These are phyloP conservation scores for Lytechinus pictus DNA, from an alignment of 35 echinoderm and acorn worm species.

Conservation along the genomic window DNA sequence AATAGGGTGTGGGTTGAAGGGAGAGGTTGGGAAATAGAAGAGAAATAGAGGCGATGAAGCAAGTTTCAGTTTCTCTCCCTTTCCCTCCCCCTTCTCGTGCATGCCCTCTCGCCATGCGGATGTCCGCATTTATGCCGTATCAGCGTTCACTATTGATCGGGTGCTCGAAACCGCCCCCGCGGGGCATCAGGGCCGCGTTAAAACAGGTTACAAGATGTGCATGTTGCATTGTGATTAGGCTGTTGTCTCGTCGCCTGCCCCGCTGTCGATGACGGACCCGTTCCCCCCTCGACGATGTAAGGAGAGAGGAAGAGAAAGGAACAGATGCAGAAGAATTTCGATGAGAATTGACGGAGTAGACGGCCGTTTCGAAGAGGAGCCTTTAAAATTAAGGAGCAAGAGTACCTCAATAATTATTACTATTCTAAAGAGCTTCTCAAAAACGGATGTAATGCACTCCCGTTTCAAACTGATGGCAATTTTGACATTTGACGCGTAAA, in stretches of 20 bases:
- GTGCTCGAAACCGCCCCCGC: background rate
- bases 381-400: background rate
- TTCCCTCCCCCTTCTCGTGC: background rate
- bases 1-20: too few relatives aligned
- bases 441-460: too few relatives aligned
- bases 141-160: background rate
- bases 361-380: background rate
- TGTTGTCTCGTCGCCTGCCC: background rate
- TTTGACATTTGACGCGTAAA: too few relatives aligned
- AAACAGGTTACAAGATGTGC: constrained; percentile 11
- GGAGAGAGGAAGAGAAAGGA: background rate
- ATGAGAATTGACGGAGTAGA: background rate
- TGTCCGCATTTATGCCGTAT: background rate
- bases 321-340: background rate
- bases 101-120: background rate
- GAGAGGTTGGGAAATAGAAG: background rate
- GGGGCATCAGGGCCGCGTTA: background rate
- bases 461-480: too few relatives aligned
- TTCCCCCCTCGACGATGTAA: background rate
- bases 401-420: too few relatives aligned
- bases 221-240: constrained; percentile 18
- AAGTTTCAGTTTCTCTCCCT: background rate
- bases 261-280: background rate
- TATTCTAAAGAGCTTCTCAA: too few relatives aligned
- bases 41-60: too few relatives aligned